phyloP scores from a whole-genome alignment of 2,888 invertebrate genomes.

The Malthinus seriepunctatus region DNA sequence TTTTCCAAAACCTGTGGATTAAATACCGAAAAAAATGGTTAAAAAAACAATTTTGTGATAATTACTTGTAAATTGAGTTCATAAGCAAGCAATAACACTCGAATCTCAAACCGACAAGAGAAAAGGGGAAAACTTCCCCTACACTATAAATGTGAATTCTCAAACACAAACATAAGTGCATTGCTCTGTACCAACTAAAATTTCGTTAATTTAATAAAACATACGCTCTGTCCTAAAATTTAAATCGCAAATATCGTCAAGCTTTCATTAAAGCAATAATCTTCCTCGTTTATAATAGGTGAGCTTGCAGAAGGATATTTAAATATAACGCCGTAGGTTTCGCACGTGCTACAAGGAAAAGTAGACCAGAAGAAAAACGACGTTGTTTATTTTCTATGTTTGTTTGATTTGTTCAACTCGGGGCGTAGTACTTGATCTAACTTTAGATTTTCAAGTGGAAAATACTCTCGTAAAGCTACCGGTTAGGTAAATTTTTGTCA shows the following conservation, averaged over 20 bases:
- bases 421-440: conserved; percentile 30
- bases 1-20: background rate
- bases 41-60: conserved; percentile 33
- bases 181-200: conserved; percentile 15
- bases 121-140: conserved; percentile 24
- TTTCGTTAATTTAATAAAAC: background rate
- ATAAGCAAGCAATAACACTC: conserved; percentile 52
- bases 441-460: conserved; percentile 24
- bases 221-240: background rate
- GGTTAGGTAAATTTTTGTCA: conserved; percentile 6
- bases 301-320: conserved; percentile 18
- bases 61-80: conserved; percentile 55
- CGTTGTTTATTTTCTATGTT: conserved; percentile 21
- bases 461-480: conserved; percentile 8
- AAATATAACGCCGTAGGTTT: conserved; percentile 22
- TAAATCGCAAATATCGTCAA: background rate
- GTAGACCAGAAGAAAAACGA: conserved; percentile 17
- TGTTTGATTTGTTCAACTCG: conserved; percentile 30
- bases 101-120: conserved; percentile 41
- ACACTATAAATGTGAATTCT: conserved; percentile 21
- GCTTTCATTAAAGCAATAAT: background rate
- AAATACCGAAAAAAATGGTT: background rate
- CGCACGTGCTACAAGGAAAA: conserved; percentile 16
- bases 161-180: conserved; percentile 27
- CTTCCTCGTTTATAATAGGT: background rate